Percentiles rank a stretch among this genome's conserved stretches.
Evolutionary conservation across 1,140 invertebrate species (phyloP).

Genomic region (Daktulosphaira vitifoliae): DNA sequence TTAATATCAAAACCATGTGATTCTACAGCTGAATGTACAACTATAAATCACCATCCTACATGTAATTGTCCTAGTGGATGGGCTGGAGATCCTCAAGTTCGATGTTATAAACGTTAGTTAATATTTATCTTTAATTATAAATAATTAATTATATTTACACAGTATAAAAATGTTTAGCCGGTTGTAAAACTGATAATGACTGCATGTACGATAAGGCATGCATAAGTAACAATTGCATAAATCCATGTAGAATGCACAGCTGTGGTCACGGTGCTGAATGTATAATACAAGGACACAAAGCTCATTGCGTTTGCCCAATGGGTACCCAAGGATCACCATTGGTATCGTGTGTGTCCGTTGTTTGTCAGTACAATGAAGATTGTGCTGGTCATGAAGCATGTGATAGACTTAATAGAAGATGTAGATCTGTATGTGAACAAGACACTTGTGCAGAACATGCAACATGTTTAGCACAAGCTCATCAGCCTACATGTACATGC

Average conservation of each 20-base stretch:
- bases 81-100: conserved; percentile 74
- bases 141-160: not conserved
- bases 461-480: conserved; percentile 59
- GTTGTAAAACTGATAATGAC: conserved; percentile 69
- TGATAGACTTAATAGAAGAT: conserved; percentile 72
- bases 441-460: conserved; percentile 67
- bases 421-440: conserved; percentile 69
- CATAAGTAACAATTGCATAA: conserved; percentile 64
- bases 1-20: conserved; percentile 66
- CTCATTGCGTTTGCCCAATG: conserved; percentile 70
- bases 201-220: conserved; percentile 81
- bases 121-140: conserved; percentile 6
- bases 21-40: conserved; percentile 63
- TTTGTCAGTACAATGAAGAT: conserved; percentile 82
- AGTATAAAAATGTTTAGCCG: conserved; percentile 49
- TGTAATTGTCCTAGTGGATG: conserved; percentile 74
- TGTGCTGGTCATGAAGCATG: conserved; percentile 78
- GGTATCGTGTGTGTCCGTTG: conserved; percentile 67
- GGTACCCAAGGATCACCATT: conserved; percentile 77
- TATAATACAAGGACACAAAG: conserved; percentile 59
- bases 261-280: conserved; percentile 77
- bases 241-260: conserved; percentile 58
- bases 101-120: conserved; percentile 76
- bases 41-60: conserved; percentile 61
- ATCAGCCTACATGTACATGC: conserved; percentile 71